Evolutionary conservation across 2,888 invertebrate species (phyloP), one percentile per base, ranked within the genome.

Genomic region (Drosophila phalerata): DNA sequence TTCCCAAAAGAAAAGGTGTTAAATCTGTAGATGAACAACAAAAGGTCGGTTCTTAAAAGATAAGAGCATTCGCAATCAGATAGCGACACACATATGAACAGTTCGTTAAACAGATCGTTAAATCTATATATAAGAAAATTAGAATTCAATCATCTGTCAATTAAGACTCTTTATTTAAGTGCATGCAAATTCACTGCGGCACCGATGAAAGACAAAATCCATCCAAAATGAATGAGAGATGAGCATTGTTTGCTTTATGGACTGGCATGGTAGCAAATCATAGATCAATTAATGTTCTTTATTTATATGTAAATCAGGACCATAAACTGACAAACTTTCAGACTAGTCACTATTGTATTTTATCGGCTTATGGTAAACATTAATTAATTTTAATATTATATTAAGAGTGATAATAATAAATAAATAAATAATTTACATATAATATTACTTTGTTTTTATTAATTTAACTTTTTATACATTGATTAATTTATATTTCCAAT

Each of bases 91-190:
- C 8, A 19, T 57, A 11, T 11, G 19, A 15, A 42, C 61, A 42
- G 56, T 62, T 53, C 71, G 71, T 71, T 61, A 69, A 75, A 55
- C 65, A 51, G 69, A 77, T 85, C 83, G 71, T 74, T 69, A 62
- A 82, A 43, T 49, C 65, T 67, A 69, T 73, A 73, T 64, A 69
- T 62, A 60, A 38, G 17, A 22, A 53, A 73, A 79, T 87, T 79
- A 69, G 70, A 82, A 79, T 70, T 77, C 88, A 83, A 77, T 87
- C 88, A 85, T 56, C 58, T 70, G 71, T 82, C 85, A 85, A 88
- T 83, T 83, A 79, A 79, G 55, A 48, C 38, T 62, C 25, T 72
- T 34, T 48, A 60, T 72, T 75, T 62, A 63, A 78, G 55, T 70
- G 77, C 80, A 83, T 85, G 85, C 77, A 82, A 83, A 85, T 88